Percentiles rank a stretch among this genome's conserved stretches.
These are phyloP conservation scores for Sus scrofa DNA, from an alignment of 2,113 vertebrate species.

Conservation along the genomic window DNA sequence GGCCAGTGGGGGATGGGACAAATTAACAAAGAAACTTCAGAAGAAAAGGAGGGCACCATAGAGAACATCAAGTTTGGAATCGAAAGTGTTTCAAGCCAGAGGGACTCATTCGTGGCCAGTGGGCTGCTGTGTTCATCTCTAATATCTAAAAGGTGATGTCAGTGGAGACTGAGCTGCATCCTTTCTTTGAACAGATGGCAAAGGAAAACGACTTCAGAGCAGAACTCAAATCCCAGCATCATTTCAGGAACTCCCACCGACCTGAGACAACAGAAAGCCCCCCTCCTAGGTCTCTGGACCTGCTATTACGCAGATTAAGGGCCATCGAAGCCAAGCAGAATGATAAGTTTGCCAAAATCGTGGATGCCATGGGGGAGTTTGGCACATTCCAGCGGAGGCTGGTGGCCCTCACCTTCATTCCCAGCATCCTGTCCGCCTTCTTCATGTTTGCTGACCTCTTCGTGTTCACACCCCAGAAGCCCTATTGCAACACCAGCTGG, in stretches of 20 bases:
- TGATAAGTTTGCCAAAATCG: slow-evolving; percentile 88
- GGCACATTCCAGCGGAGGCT: slow-evolving; percentile 91
- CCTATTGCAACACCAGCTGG: slow-evolving; percentile 94
- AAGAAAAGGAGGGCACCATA: neutral
- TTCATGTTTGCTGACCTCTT: slow-evolving; percentile 92
- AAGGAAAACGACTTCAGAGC: neutral
- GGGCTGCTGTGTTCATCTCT: neutral
- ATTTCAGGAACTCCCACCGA: rapidly evolving
- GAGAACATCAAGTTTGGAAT: neutral
- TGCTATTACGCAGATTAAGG: rapidly evolving
- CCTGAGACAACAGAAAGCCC: rapidly evolving
- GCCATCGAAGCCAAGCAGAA: neutral
- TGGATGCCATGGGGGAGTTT: slow-evolving; percentile 90
- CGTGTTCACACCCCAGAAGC: slow-evolving; percentile 82
- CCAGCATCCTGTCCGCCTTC: slow-evolving; percentile 84
- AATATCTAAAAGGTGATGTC: too few relatives aligned
- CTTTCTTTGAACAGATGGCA: slow-evolving; percentile 49
- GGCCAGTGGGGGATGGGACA: neutral
- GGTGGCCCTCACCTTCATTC: slow-evolving; percentile 87
- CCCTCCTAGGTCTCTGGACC: neutral
- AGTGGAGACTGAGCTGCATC: neutral
- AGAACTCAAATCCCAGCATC: rapidly evolving
- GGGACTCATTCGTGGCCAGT: neutral
- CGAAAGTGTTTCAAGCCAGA: neutral
- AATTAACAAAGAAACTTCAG: neutral